These are phyloP conservation scores for Caenorhabditis imperialis DNA, from an alignment of 2,888 invertebrate genomes.

Conservation along the genomic window DNA sequence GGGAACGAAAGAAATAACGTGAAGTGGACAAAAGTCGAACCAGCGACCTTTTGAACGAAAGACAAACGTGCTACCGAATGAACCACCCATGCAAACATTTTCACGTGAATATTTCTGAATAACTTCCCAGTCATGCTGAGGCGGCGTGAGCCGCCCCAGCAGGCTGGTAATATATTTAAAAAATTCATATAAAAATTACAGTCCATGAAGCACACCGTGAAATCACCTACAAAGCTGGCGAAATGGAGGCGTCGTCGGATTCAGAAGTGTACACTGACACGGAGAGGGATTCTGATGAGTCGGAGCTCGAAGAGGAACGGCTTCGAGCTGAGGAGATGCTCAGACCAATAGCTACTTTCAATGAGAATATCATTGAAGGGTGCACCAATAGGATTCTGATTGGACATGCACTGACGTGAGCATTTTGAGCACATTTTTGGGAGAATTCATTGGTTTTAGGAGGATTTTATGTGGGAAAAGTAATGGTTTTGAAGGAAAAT, in stretches of 20 bases:
- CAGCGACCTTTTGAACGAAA: too few species aligned
- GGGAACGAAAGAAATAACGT: too few species aligned
- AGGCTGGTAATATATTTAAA: too few species aligned
- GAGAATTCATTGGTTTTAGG: neutral
- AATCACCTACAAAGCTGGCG: neutral
- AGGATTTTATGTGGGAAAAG: neutral
- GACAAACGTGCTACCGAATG: too few species aligned
- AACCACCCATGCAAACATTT: too few species aligned
- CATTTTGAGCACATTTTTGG: neutral
- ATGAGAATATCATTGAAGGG: slow-evolving; percentile 19
- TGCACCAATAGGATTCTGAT: slow-evolving; percentile 16
- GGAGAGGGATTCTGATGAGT: slow-evolving; percentile 18
- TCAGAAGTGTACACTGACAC: slow-evolving; percentile 3
- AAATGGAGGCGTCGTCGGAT: slow-evolving; percentile 12
- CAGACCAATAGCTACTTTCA: too few species aligned
- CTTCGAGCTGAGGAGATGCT: too few species aligned
- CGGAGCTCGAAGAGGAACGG: too few species aligned
- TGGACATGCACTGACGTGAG: slow-evolving; percentile 26
- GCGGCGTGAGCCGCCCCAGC: too few species aligned
- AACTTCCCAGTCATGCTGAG: too few species aligned
- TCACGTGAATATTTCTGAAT: too few species aligned
- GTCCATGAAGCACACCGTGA: slow-evolving; percentile 12
- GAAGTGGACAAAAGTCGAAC: too few species aligned
- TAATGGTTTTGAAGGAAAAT: neutral
- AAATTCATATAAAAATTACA: slow-evolving; percentile 21